Base-by-base conservation (phyloP, 2,113 vertebrate species). In the Tragelaphus imberbis region DNA sequence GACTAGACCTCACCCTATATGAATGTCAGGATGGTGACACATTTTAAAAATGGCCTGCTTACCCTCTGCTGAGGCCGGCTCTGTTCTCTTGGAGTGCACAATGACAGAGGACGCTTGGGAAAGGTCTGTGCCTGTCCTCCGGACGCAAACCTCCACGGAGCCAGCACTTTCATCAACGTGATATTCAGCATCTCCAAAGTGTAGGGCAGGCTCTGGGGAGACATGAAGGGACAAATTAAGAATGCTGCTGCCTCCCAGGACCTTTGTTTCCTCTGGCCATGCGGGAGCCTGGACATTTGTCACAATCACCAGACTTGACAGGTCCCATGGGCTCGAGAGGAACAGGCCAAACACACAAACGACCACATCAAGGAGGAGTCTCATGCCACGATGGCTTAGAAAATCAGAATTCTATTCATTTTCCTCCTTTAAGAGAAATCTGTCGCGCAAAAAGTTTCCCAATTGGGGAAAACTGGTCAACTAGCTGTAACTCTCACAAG, bases 111-210 rank as follows among this genome's bases (percentile, higher is more conserved):
- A 99, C 0, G 98, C 98, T 98, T 99, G 99, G 49, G 99, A 99
- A 90, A 99, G 98, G 96, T 99, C 99, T 1, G 99, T 99, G 10
- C 99, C 99, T 15, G 99, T 99, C 96, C 99, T 99, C 99, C 99
- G 99, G 68, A 99, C 99, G 68, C 81, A 97, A 79, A 99, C 99
- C 93, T 99, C 99, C 75, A 99, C 97, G 0, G 98, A 99, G 63
- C 99, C 99, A 58, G 98, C 98, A 27, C 99, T 99, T 98, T 99
- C 99, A 49, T 99, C 98, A 47, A 98, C 98, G 0, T 87, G 56
- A 89, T 99, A 99, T 87, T 99, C 99, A 1, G 97, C 97, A 88
- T 99, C 98, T 40, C 98, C 99, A 44, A 99, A 99, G 97, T 99
- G 99, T 89, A 99, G 97, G 2, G 99, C 98, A 40, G 99, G 99